Evolutionary conservation across 2,888 invertebrate genomes (phyloP), one percentile per base, ranked within the genome.

Genomic region (Eupeodes latifasciatus): DNA sequence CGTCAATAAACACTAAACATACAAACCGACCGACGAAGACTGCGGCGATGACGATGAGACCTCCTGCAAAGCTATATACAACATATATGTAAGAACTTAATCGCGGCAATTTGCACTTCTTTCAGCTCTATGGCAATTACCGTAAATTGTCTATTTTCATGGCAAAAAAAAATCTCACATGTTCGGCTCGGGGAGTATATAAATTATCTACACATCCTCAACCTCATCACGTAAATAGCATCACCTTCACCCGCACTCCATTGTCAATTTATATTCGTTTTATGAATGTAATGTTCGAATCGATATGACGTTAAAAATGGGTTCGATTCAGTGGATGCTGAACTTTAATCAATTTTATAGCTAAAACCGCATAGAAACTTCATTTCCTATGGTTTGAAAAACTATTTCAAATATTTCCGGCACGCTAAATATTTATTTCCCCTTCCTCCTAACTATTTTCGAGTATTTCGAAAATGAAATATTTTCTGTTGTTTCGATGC

Each of bases 101-200:
- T 71, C n/a, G 71, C 40, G 62, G 64, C 71, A 64, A 82, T 82
- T 82, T 78, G 77, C 77, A 77, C 64, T 72, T 64, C 40, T 80
- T 49, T 72, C 61, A 78, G 61, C 61, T 40, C 27, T 27, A 27
- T 40, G n/a, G 59, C 57, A 59, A 72, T 72, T 59, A 71, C 69
- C 71, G 79, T 79, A n/a, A 72, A 62, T 78, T 74, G 27, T 51
- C 67, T 49, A 75, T 81, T 61, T 51, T 36, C 40, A 40, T 40
- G 40, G 6, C 1, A 9, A 5, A 40, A 40, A 40, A 4, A 40
- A 6, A 40, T 40, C 40, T 7, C 40, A 40, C 5, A 40, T 9
- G 40, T 5, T 40, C 5, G 3, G 9, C 44, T 49, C 27, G 27
- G 27, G 27, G 59, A 72, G 51, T 61, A 47, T 36, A 74, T 59